Percentiles rank a stretch among this genome's conserved stretches.
Conservation (phyloP, 2,888 invertebrate species). For the Hypomecis atomaria region DNA sequence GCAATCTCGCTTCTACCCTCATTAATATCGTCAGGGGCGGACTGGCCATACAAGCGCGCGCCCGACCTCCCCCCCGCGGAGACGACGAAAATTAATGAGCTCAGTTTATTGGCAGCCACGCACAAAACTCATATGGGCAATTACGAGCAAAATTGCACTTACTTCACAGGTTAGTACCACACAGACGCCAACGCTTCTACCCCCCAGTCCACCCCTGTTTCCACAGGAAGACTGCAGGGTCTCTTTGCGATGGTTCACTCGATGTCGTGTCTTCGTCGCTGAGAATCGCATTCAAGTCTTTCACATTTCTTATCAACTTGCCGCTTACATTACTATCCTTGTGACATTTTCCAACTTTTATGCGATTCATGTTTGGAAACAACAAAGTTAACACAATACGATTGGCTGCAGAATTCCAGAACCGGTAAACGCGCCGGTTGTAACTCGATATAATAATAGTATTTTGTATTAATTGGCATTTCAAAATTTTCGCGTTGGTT, state of each 20-base stretch:
- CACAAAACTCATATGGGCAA: constrained; percentile 85
- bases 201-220: constrained; percentile 84
- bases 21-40: constrained; percentile 86
- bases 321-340: constrained; percentile 41
- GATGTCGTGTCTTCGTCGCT: constrained; percentile 63
- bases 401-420: constrained; percentile 45
- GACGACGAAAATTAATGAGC: constrained; percentile 85
- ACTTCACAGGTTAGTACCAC: constrained; percentile 84
- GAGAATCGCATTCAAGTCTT: constrained; percentile 74
- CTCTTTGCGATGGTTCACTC: constrained; percentile 72
- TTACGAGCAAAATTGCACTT: constrained; percentile 85
- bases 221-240: constrained; percentile 84
- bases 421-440: constrained; percentile 59
- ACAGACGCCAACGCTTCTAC: constrained; percentile 80
- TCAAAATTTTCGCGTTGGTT: constrained; percentile 62
- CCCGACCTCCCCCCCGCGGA: constrained; percentile 83
- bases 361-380: constrained; percentile 69
- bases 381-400: constrained; percentile 62
- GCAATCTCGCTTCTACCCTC: constrained; percentile 84
- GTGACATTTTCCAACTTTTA: constrained; percentile 58
- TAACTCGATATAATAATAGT: constrained; percentile 51
- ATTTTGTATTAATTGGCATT: constrained; percentile 59
- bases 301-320: constrained; percentile 47
- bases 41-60: constrained; percentile 85
- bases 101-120: constrained; percentile 85